Evolutionary conservation across 2,888 invertebrate genomes (phyloP).

Genomic region (Ischnura elegans): DNA sequence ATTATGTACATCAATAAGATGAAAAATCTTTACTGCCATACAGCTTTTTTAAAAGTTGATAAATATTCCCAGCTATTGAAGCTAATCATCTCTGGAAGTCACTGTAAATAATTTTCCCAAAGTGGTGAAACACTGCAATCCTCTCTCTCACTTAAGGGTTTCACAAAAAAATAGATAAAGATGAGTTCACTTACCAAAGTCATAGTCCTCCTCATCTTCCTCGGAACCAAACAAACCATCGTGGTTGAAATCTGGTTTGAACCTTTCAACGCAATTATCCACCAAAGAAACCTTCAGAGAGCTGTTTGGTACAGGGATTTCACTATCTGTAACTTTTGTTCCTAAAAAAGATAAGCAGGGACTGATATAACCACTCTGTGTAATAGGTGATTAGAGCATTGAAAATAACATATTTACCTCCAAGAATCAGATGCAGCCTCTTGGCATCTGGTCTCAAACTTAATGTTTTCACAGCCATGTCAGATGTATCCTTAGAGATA

Average conservation of each 20-base stretch:
- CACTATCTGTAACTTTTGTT: background rate
- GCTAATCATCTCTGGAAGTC: background rate
- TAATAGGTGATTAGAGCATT: background rate
- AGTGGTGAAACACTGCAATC: background rate
- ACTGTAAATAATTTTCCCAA: background rate
- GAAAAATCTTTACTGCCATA: too few relatives aligned
- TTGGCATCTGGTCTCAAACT: slow-evolving; percentile 52
- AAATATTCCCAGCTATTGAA: background rate
- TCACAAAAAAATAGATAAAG: background rate
- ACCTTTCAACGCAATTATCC: slow-evolving; percentile 44
- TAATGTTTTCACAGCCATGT: slow-evolving; percentile 36
- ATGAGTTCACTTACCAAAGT: background rate
- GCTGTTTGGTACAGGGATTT: background rate
- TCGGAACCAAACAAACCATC: slow-evolving; percentile 32
- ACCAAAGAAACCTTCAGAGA: slow-evolving; percentile 1
- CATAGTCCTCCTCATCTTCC: slow-evolving; percentile 4
- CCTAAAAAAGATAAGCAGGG: background rate
- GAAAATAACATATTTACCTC: slow-evolving; percentile 12
- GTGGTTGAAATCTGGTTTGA: slow-evolving; percentile 42
- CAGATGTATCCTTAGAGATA: background rate
- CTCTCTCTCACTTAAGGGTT: background rate
- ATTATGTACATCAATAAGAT: too few relatives aligned
- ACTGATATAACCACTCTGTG: too few relatives aligned
- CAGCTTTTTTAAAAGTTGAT: too few relatives aligned
- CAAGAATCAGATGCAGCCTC: slow-evolving; percentile 44